Evolutionary conservation across 2,888 invertebrate genomes (phyloP), one percentile per base, ranked within the genome.

Genomic region (Drepana falcataria): DNA sequence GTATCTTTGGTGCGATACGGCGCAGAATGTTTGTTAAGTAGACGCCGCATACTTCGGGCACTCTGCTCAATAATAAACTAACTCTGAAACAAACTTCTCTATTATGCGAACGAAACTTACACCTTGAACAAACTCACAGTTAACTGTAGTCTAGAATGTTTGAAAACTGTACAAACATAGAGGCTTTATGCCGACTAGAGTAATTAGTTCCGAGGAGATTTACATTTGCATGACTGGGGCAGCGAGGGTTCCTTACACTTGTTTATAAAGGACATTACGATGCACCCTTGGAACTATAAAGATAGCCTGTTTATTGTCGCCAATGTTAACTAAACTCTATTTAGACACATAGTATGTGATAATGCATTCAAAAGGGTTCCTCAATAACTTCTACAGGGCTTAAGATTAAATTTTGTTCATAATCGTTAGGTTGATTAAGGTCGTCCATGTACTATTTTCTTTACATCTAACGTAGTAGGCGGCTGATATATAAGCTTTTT

Each of bases 171-270:
- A 77, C 76, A 80, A 81, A 85, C 77, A 73, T 75, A 71, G 73
- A 75, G 71, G 79, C 75, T 79, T 81, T 83, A 82, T 79, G 71
- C 59, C 61, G 67, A 71, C 73, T 63, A 67, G 71, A 84, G 83
- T 85, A 86, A 87, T 87, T 85, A 85, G 83, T 85, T 84, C 73
- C 71, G 69, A 74, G 71, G 69, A 73, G 71, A 74, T 76, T 82
- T 73, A 77, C 75, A 83, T 84, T 86, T 85, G 82, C 83, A 87
- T 86, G 76, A 80, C 77, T 78, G 71, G 81, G 68, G 73, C 69
- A 63, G 74, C 75, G 67, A 61, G 66, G 68, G 65, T 61, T 58
- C 64, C 59, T 56, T 55, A 60, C 59, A 61, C 60, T 63, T 61
- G 63, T 65, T 44, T 49, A 64, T 59, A 63, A 54, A 54, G 69